Evolutionary conservation across 2,797 vertebrate genomes (phyloP).

Genomic region (Gymnothorax reevesii): DNA sequence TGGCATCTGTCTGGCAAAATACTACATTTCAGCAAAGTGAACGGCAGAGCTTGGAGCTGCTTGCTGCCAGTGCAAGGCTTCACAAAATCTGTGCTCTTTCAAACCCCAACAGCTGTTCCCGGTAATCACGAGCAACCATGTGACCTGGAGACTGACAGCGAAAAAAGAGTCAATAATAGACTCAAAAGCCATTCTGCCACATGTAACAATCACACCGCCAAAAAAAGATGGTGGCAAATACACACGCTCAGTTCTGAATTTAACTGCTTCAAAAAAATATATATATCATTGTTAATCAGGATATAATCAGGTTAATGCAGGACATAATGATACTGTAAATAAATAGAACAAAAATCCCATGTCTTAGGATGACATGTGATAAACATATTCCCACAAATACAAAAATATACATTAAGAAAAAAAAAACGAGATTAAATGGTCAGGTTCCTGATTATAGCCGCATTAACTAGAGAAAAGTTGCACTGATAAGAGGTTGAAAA

Average conservation of each 20-base stretch:
- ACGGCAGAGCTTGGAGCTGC: background rate
- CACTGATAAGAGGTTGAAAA: background rate
- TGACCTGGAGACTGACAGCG: background rate
- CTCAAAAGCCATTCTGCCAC: slow-evolving; percentile 9
- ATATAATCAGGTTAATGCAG: too few relatives aligned
- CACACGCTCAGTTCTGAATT: background rate
- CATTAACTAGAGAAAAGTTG: background rate
- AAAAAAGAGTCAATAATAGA: slow-evolving; percentile 13
- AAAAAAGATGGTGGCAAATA: background rate
- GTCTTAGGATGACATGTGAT: background rate
- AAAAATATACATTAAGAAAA: background rate
- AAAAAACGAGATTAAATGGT: background rate
- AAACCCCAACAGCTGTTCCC: slow-evolving; percentile 19
- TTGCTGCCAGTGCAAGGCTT: slow-evolving; percentile 13
- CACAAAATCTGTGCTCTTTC: slow-evolving; percentile 10
- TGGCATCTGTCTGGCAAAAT: background rate
- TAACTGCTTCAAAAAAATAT: background rate
- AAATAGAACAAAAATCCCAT: background rate
- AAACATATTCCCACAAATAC: background rate
- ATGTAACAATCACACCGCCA: background rate
- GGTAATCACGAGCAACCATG: background rate
- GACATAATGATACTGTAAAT: background rate
- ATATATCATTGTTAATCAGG: background rate
- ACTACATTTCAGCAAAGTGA: slow-evolving; percentile 6
- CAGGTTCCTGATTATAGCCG: background rate